Percentiles rank a stretch among this genome's conserved stretches.
Conservation (phyloP, 92 coral and sea anemone species). For the Isaurus tuberculatus region DNA sequence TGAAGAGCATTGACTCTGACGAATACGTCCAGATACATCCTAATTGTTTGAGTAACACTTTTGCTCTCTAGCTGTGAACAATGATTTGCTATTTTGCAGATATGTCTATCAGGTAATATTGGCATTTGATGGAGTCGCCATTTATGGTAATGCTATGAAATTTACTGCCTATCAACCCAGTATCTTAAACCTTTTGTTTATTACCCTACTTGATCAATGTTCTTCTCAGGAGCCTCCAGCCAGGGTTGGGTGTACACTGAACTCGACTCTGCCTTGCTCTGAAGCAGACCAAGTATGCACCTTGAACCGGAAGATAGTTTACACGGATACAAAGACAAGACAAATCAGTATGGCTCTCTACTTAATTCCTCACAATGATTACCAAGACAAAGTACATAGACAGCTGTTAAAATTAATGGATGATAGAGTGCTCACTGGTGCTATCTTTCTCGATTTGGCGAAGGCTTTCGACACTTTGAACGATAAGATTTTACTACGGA, state of each 20-base stretch:
- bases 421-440: too few relatives aligned
- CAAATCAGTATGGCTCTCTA: too few relatives aligned
- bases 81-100: constrained; percentile 55
- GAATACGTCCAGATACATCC: constrained; percentile 53
- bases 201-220: constrained; percentile 45
- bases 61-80: constrained; percentile 50
- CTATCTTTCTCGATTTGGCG: too few relatives aligned
- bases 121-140: constrained; percentile 11
- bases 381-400: too few relatives aligned
- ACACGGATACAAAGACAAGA: not conserved
- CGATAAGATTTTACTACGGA: too few relatives aligned
- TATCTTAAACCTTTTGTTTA: constrained; percentile 47
- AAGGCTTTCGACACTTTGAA: too few relatives aligned
- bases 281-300: constrained; percentile 38
- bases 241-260: constrained; percentile 40
- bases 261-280: constrained; percentile 38
- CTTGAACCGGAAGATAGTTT: constrained; percentile 36
- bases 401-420: too few relatives aligned
- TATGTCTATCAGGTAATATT: constrained; percentile 46
- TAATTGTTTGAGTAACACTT: constrained; percentile 26
- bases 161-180: constrained; percentile 52
- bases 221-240: constrained; percentile 42
- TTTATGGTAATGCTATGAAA: not conserved
- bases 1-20: constrained; percentile 44
- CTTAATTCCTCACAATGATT: too few relatives aligned